Evolutionary conservation across 1,140 invertebrate species (phyloP), one percentile per base, ranked within the genome.

Genomic region (Leptopilina clavipes): DNA sequence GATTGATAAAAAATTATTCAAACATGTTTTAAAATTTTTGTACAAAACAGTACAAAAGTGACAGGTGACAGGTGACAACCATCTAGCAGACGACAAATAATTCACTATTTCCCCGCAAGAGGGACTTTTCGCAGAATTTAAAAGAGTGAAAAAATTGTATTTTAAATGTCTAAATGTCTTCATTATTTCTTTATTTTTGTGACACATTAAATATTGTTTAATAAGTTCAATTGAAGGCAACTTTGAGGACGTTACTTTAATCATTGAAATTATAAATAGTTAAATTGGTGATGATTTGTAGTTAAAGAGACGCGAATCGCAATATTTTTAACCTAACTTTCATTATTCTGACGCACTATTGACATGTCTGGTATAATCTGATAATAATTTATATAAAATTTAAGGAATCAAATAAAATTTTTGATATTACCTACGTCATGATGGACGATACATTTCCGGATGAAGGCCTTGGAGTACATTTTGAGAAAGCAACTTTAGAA

Each of bases 401-500:
- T 40, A 40, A 40, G 9, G 25, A 48, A 59, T 59, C 12, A 79
- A 37, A 52, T 48, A 52, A 44, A 75, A 25, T n/a, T 44, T 74
- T 78, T 70, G 11, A 76, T 45, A 44, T 76, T 75, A 76, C 59
- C 72, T 71, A 70, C 72, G 75, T 17, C 59, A 80, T 76, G 11
- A 86, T 86, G 85, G 85, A 86, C 25, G 84, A 86, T 76, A 82
- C 82, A 70, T 79, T 77, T 75, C 76, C 87, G 52, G 86, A 87
- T 18, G 87, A 88, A 12, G 86, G 82, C 0, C 22, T 22, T 37
- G 73, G 77, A 22, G 85, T 77, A 75, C 86, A 82, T 80, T 88
- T 87, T 76, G 85, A 87, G 65, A 83, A 48, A 17, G 80, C 84
- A n/a, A 87, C 86, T 3, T 65, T 87, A 43, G 84, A 86, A 77